phyloP scores from a whole-genome alignment of 2,113 vertebrate species.

The Galbula dea region DNA sequence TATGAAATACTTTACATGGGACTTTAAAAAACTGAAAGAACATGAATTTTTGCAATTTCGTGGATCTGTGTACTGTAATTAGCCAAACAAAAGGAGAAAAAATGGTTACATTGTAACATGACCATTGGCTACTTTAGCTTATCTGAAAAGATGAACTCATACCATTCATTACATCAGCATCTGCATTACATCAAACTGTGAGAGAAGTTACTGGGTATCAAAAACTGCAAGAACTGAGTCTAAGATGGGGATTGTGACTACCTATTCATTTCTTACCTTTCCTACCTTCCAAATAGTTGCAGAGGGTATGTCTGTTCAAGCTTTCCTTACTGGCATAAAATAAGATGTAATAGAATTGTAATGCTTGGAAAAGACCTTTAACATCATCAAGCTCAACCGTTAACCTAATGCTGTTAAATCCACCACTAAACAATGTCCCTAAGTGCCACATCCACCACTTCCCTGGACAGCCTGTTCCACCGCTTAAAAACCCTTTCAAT shows the following conservation, averaged over 20 bases:
- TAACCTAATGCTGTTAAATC: too few species aligned
- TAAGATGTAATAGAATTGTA: not conserved
- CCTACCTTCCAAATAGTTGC: not conserved
- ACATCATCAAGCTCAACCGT: too few species aligned
- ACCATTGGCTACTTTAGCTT: not conserved
- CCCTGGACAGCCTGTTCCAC: too few species aligned
- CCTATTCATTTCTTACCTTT: not conserved
- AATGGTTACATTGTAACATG: not conserved
- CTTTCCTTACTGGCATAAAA: not conserved
- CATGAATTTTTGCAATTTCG: not conserved
- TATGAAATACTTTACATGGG: not conserved
- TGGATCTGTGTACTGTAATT: not conserved
- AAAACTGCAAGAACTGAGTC: not conserved
- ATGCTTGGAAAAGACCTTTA: too few species aligned
- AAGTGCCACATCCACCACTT: too few species aligned
- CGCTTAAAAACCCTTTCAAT: too few species aligned
- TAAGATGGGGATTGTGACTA: not conserved
- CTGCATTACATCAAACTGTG: not conserved
- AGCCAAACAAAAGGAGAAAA: not conserved
- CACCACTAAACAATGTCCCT: too few species aligned
- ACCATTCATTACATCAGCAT: fast-evolving
- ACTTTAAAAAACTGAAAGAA: not conserved
- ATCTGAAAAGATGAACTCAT: not conserved
- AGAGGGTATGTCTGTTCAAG: not conserved
- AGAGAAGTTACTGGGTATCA: not conserved